A percentile compares a stretch with the other conserved stretches of the same genome.
Conservation (phyloP, 2,797 vertebrate genomes). For the Gila robusta region DNA sequence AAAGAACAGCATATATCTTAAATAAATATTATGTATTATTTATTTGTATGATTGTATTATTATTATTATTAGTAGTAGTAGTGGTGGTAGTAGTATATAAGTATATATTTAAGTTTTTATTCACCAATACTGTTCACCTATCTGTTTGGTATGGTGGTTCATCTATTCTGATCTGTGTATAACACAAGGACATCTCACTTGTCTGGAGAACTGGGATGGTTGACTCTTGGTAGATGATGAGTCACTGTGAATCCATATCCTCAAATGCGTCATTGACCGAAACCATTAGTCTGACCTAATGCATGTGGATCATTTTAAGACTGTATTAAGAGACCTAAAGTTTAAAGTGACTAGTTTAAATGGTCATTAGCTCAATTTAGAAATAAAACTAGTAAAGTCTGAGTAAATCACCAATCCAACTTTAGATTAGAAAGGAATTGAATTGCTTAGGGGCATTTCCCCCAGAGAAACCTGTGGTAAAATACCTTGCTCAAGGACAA, state of each 20-base stretch:
- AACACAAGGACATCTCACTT: not conserved
- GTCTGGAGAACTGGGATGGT: not conserved
- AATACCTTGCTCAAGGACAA: not conserved
- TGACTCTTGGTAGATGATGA: conserved; percentile 2
- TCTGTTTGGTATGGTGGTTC: not conserved
- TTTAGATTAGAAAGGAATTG: not conserved
- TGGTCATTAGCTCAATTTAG: not conserved
- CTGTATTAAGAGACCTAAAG: not conserved
- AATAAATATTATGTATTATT: no score
- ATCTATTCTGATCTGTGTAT: not conserved
- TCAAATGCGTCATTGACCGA: conserved; percentile 4
- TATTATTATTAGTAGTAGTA: not conserved
- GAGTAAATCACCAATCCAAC: not conserved
- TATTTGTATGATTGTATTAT: not conserved
- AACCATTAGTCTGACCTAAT: conserved; percentile 10
- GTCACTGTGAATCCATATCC: conserved; percentile 37
- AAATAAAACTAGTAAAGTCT: not conserved
- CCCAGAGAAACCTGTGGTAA: not conserved
- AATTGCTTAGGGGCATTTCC: not conserved
- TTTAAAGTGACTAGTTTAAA: not conserved
- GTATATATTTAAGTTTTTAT: not conserved
- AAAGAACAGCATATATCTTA: not conserved
- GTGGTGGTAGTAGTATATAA: not conserved
- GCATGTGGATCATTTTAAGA: not conserved
- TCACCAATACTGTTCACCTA: not conserved